Conservation (phyloP, 2,113 vertebrate genomes). For the Aegotheles bennettii region DNA sequence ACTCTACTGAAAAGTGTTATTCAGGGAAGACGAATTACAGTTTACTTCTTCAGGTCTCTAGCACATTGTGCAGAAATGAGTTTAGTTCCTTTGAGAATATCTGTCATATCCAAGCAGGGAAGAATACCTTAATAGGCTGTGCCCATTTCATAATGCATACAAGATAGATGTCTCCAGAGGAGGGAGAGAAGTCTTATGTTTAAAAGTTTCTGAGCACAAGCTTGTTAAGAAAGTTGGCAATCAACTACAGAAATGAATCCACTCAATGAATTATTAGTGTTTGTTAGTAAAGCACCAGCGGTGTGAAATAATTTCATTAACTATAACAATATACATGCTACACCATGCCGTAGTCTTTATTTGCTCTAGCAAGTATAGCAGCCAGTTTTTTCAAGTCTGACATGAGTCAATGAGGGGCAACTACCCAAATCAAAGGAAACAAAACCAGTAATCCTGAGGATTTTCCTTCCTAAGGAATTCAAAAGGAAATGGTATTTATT, state of each 20-base stretch:
- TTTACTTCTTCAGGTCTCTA: conserved; percentile 70
- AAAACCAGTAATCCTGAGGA: background rate
- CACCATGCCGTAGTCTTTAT: background rate
- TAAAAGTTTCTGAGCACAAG: conserved; percentile 23
- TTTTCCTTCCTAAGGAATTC: conserved; percentile 18
- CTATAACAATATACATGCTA: background rate
- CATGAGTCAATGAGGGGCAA: background rate
- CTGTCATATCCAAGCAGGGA: conserved; percentile 77
- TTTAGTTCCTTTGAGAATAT: conserved; percentile 78
- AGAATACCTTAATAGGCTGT: conserved; percentile 64
- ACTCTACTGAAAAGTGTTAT: conserved; percentile 50
- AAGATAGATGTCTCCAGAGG: conserved; percentile 34
- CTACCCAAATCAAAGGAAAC: background rate
- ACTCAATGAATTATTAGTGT: background rate
- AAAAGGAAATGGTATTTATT: background rate
- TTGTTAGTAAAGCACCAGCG: background rate
- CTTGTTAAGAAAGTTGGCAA: conserved; percentile 4
- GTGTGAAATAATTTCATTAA: background rate
- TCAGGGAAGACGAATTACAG: conserved; percentile 72
- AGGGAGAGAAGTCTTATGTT: background rate
- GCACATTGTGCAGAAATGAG: conserved; percentile 78
- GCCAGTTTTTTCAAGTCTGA: background rate
- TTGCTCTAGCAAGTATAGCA: background rate
- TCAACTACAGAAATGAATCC: conserved; percentile 8
- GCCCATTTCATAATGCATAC: conserved; percentile 58